Conservation (phyloP, 2,113 vertebrate species). For the Lophura nycthemera region DNA sequence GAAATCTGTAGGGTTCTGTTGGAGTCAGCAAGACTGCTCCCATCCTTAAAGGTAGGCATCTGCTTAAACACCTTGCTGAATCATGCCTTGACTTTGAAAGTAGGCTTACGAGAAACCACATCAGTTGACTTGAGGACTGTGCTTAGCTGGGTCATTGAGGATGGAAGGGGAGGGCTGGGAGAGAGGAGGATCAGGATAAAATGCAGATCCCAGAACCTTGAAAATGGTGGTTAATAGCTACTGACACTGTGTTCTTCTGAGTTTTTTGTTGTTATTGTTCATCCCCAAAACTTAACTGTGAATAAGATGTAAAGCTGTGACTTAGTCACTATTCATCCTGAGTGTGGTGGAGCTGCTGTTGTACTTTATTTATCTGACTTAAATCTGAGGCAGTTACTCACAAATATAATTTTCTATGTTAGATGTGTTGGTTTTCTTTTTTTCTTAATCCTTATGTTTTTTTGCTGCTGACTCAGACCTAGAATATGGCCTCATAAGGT, state of each 20-base stretch:
- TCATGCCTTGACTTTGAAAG: constrained; percentile 67
- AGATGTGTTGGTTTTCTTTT: not conserved
- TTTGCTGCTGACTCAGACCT: constrained; percentile 9
- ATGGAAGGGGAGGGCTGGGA: not conserved
- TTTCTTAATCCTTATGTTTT: not conserved
- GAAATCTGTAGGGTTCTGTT: constrained; percentile 51
- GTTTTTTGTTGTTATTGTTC: not conserved
- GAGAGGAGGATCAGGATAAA: not conserved
- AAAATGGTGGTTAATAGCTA: not conserved
- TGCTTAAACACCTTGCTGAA: constrained; percentile 65
- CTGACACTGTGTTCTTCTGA: not conserved
- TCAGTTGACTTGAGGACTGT: constrained; percentile 42
- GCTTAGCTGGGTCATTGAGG: constrained; percentile 7
- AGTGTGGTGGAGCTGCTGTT: not conserved
- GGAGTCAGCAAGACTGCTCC: constrained; percentile 67
- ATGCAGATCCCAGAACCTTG: not conserved
- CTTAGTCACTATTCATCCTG: not conserved
- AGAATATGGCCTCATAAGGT: rapidly evolving
- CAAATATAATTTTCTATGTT: not conserved
- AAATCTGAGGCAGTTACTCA: not conserved
- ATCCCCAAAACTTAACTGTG: not conserved
- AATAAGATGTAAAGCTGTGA: constrained; percentile 10
- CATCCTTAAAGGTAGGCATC: constrained; percentile 60
- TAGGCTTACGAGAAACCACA: constrained; percentile 56
- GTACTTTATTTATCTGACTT: constrained; percentile 17